Percentiles rank a stretch among this genome's conserved stretches.
phyloP scores from a whole-genome alignment of 2,113 vertebrate species.

The Nycticorax nycticorax region DNA sequence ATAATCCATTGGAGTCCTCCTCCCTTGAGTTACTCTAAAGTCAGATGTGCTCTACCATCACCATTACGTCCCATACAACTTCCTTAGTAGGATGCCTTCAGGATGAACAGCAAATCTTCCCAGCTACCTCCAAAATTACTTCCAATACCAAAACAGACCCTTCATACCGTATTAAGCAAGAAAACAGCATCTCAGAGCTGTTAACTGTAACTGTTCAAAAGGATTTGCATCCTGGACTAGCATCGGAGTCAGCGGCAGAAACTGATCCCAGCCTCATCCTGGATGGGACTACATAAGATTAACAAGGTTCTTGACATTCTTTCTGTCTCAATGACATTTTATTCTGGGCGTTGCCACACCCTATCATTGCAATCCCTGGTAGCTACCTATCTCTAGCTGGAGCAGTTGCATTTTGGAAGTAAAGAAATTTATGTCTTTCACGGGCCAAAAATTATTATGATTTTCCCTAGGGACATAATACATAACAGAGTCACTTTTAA shows the following conservation, averaged over 20 bases:
- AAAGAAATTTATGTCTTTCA: background rate
- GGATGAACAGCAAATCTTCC: background rate
- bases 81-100: background rate
- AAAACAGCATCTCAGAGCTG: background rate
- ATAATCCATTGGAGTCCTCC: background rate
- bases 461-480: background rate
- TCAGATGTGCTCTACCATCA: background rate
- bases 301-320: background rate
- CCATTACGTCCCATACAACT: background rate
- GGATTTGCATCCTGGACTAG: too few species aligned
- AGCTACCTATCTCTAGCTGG: background rate
- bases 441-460: background rate
- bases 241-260: rapidly evolving
- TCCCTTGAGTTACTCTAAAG: background rate
- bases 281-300: background rate
- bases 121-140: background rate
- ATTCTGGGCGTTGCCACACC: background rate
- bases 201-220: background rate
- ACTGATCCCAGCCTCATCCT: background rate
- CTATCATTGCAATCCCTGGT: background rate
- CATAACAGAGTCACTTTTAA: background rate
- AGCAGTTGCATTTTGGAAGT: background rate
- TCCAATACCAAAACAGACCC: background rate
- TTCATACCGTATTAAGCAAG: rapidly evolving
- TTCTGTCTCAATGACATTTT: background rate